Percentiles rank a stretch among this genome's conserved stretches.
These are phyloP conservation scores for Darevskia nairensis DNA, from an alignment of 2,797 vertebrate species.

Conservation along the genomic window DNA sequence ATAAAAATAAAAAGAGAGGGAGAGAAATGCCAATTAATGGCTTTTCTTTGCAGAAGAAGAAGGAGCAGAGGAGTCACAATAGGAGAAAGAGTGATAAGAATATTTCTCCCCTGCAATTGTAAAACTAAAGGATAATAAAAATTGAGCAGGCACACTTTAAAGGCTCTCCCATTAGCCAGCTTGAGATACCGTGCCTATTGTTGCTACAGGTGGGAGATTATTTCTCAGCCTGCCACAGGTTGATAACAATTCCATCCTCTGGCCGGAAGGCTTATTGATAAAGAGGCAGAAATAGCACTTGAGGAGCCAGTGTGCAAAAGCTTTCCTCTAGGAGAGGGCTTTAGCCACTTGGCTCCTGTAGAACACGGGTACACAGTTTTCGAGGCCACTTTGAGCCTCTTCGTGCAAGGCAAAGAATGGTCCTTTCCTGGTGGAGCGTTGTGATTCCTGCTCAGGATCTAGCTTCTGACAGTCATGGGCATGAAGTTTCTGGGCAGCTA, in stretches of 20 bases:
- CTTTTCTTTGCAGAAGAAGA: slow-evolving; percentile 51
- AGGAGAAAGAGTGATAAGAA: slow-evolving; percentile 66
- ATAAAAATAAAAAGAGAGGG: too few relatives aligned
- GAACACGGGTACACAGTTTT: not conserved
- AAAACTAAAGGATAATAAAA: slow-evolving; percentile 71
- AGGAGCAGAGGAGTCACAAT: slow-evolving; percentile 4
- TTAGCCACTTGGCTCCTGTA: slow-evolving; percentile 17
- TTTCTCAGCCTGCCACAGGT: slow-evolving; percentile 59
- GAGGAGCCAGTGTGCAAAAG: not conserved
- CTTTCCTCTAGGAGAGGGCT: not conserved
- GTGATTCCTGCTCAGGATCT: not conserved
- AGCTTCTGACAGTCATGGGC: not conserved
- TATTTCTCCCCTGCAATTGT: slow-evolving; percentile 52
- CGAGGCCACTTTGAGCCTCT: not conserved
- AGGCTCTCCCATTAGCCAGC: slow-evolving; percentile 66
- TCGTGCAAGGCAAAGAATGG: not conserved
- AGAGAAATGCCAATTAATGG: slow-evolving; percentile 56
- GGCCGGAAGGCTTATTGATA: slow-evolving; percentile 59
- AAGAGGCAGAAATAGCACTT: slow-evolving; percentile 29
- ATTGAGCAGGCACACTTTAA: slow-evolving; percentile 60
- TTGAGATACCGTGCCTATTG: slow-evolving; percentile 58
- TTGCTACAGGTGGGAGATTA: slow-evolving; percentile 63
- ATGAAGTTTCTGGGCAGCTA: too few relatives aligned
- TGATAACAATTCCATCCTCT: slow-evolving; percentile 66
- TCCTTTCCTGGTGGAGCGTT: not conserved